These are phyloP conservation scores for Xerus rutilus DNA, from an alignment of 2,797 vertebrate species.

Conservation along the genomic window DNA sequence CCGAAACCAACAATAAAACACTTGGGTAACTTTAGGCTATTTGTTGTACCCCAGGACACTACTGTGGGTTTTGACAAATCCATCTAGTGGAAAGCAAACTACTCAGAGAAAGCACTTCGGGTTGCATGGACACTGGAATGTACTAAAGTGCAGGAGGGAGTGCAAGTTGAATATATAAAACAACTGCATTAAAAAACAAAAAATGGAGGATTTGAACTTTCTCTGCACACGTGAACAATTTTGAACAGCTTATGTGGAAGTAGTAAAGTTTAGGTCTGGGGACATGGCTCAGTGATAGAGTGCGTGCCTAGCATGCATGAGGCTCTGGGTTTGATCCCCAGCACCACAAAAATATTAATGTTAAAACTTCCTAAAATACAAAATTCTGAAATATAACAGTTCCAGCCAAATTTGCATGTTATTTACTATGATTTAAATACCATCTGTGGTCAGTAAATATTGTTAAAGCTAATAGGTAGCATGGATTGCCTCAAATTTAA, in stretches of 20 bases:
- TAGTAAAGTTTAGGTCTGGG: not conserved
- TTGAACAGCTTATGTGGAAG: constrained; percentile 54
- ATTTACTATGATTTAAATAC: not conserved
- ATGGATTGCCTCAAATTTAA: constrained; percentile 33
- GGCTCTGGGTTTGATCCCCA: no score
- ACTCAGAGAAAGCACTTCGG: not conserved
- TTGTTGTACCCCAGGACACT: not conserved
- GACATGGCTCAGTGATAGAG: no score
- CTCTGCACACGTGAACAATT: constrained; percentile 1
- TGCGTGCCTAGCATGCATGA: no score
- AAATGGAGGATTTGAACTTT: constrained; percentile 23
- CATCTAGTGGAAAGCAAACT: not conserved
- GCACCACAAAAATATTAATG: no score
- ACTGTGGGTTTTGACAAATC: not conserved
- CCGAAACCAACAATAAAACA: not conserved
- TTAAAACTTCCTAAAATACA: constrained; percentile 50
- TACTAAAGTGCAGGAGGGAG: not conserved
- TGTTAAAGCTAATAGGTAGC: constrained; percentile 9
- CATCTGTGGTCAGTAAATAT: not conserved
- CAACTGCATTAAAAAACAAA: not conserved
- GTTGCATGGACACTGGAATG: not conserved
- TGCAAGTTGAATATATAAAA: not conserved
- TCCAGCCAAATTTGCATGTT: not conserved
- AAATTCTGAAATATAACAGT: constrained; percentile 37
- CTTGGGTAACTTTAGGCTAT: not conserved